A percentile compares a stretch with the other conserved stretches of the same genome.
phyloP scores from a whole-genome alignment of 1,140 invertebrate genomes.

The Harpegnathos saltator region DNA sequence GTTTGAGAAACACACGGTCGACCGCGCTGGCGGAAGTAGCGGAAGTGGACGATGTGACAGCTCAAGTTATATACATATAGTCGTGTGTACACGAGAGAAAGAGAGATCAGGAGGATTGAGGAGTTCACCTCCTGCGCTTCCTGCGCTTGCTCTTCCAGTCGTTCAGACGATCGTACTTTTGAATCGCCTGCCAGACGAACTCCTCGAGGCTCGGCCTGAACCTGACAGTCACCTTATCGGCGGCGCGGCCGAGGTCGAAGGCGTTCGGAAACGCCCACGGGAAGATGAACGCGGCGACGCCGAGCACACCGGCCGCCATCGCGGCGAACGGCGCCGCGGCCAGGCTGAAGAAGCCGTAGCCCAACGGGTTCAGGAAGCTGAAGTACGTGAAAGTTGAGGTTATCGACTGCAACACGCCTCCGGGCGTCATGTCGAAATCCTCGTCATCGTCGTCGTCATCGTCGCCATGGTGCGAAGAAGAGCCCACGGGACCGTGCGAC shows the following conservation, averaged over 20 bases:
- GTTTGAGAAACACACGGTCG: neutral
- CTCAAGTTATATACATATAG: neutral
- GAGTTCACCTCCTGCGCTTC: constrained; percentile 79
- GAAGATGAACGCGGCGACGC: constrained; percentile 80
- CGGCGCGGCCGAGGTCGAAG: constrained; percentile 76
- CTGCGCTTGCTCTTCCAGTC: constrained; percentile 81
- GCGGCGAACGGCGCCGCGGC: constrained; percentile 83
- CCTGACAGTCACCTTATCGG: constrained; percentile 60
- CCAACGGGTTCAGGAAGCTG: constrained; percentile 81
- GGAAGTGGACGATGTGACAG: neutral
- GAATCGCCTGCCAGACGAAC: constrained; percentile 76
- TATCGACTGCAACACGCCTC: constrained; percentile 78
- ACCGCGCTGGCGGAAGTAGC: neutral
- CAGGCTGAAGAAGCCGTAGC: constrained; percentile 83
- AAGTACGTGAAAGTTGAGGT: constrained; percentile 79
- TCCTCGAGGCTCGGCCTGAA: constrained; percentile 76
- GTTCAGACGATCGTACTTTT: constrained; percentile 77
- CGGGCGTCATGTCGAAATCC: constrained; percentile 76
- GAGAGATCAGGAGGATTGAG: neutral
- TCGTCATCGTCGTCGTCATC: constrained; percentile 80
- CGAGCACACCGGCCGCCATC: constrained; percentile 82
- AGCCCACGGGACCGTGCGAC: neutral
- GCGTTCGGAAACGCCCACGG: constrained; percentile 81
- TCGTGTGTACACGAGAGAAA: neutral
- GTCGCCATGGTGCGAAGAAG: constrained; percentile 41